phyloP scores from a whole-genome alignment of 2,113 vertebrate genomes.

The Trematomus loennbergii region DNA sequence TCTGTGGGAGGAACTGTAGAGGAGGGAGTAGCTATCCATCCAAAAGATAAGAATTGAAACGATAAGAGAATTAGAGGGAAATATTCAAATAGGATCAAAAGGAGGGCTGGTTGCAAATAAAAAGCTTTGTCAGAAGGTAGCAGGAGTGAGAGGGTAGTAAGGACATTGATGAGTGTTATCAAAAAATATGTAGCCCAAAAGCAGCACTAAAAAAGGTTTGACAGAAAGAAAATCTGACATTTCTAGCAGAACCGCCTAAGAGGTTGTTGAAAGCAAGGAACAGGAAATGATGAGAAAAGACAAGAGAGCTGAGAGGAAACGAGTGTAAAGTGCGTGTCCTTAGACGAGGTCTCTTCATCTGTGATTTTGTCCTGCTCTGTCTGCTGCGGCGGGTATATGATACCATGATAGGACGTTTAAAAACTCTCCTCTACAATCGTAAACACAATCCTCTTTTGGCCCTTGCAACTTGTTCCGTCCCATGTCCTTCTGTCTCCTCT shows the following conservation, averaged over 20 bases:
- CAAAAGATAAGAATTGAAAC: neutral
- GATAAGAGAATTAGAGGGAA: neutral
- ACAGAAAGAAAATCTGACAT: slow-evolving; percentile 4
- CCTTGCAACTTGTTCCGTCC: neutral
- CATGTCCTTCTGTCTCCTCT: slow-evolving; percentile 45
- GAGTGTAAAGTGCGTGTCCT: slow-evolving; percentile 20
- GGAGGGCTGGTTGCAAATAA: neutral
- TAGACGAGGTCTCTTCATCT: slow-evolving; percentile 39
- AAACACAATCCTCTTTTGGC: slow-evolving; percentile 19
- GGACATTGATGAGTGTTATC: neutral
- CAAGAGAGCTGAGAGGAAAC: neutral
- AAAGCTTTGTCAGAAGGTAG: neutral
- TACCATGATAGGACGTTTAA: slow-evolving; percentile 57
- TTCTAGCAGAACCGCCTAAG: neutral
- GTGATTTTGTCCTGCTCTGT: slow-evolving; percentile 55
- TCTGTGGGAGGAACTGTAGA: slow-evolving; percentile 91
- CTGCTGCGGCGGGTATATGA: slow-evolving; percentile 62
- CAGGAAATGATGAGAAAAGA: neutral
- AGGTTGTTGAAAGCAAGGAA: neutral
- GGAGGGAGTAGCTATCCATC: slow-evolving; percentile 90
- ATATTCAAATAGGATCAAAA: neutral
- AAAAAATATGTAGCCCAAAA: slow-evolving; percentile 6
- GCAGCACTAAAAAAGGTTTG: neutral
- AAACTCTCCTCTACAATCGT: slow-evolving; percentile 42
- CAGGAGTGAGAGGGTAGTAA: neutral